phyloP scores from a whole-genome alignment of 2,113 vertebrate species.

The Chaetodon trifascialis region DNA sequence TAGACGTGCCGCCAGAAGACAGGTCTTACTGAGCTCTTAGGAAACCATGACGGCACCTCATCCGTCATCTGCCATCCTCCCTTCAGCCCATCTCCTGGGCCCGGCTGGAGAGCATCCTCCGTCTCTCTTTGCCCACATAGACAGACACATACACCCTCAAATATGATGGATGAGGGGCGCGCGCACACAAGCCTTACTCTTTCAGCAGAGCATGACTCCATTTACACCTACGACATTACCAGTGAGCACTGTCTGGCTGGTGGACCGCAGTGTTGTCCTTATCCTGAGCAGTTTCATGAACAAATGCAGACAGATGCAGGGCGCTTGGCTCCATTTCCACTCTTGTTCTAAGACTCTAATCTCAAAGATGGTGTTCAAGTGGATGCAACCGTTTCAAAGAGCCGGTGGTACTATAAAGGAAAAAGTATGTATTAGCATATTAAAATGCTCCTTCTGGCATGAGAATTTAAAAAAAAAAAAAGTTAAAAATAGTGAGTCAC shows the following conservation, averaged over 20 bases:
- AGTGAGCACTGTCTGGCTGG: conserved; percentile 31
- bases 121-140: conserved; percentile 65
- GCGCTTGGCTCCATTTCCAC: conserved; percentile 33
- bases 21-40: conserved; percentile 77
- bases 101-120: conserved; percentile 74
- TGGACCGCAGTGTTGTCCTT: conserved; percentile 53
- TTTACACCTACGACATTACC: conserved; percentile 74
- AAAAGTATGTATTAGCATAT: conserved; percentile 45
- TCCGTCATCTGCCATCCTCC: conserved; percentile 77
- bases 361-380: conserved; percentile 10
- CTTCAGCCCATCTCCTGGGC: conserved; percentile 75
- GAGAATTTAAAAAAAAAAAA: conserved; percentile 25
- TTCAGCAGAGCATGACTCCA: conserved; percentile 76
- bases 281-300: conserved; percentile 47
- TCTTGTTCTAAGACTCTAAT: conserved; percentile 18
- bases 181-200: conserved; percentile 58
- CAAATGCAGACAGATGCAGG: conserved; percentile 65
- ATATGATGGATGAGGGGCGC: conserved; percentile 76
- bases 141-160: conserved; percentile 58
- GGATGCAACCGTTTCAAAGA: conserved; percentile 24
- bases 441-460: conserved; percentile 51
- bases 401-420: conserved; percentile 19
- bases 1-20: conserved; percentile 72
- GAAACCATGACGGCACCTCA: conserved; percentile 79
- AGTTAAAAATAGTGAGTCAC: conserved; percentile 49